These are phyloP conservation scores for Trimorus sp. DNA, from an alignment of 2,888 invertebrate genomes.

Conservation along the genomic window DNA sequence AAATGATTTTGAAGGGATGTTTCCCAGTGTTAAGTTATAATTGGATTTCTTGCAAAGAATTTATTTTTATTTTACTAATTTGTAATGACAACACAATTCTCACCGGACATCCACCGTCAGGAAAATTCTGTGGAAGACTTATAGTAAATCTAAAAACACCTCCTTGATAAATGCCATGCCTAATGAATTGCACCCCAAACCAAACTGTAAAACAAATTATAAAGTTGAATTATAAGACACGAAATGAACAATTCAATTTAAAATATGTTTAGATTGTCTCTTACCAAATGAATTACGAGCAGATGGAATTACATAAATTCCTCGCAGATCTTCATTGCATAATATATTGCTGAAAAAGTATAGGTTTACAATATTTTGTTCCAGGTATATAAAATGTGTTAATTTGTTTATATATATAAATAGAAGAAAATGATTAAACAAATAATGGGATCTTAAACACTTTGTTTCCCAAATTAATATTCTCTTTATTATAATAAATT, in stretches of 20 bases:
- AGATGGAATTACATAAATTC: slow-evolving; percentile 96
- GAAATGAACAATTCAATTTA: too few relatives aligned
- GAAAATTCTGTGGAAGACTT: slow-evolving; percentile 93
- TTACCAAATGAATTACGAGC: slow-evolving; percentile 91
- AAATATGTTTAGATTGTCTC: slow-evolving; percentile 70
- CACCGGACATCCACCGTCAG: slow-evolving; percentile 92
- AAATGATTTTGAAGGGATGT: too few relatives aligned
- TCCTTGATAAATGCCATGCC: slow-evolving; percentile 93
- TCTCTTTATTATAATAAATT: too few relatives aligned
- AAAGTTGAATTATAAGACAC: neutral
- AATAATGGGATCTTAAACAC: too few relatives aligned
- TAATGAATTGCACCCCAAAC: slow-evolving; percentile 95
- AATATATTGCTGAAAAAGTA: slow-evolving; percentile 88
- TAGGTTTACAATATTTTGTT: neutral
- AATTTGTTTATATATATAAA: too few relatives aligned
- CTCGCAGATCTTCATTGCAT: slow-evolving; percentile 91
- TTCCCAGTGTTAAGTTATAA: too few relatives aligned
- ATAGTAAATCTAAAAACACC: slow-evolving; percentile 95
- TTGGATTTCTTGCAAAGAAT: too few relatives aligned
- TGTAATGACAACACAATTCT: slow-evolving; percentile 68
- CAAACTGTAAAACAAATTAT: slow-evolving; percentile 87
- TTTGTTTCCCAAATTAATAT: too few relatives aligned
- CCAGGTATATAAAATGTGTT: too few relatives aligned
- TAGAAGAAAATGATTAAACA: too few relatives aligned
- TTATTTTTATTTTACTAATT: neutral